phyloP scores from a whole-genome alignment of 1,140 invertebrate species.

The Vanessa atalanta region DNA sequence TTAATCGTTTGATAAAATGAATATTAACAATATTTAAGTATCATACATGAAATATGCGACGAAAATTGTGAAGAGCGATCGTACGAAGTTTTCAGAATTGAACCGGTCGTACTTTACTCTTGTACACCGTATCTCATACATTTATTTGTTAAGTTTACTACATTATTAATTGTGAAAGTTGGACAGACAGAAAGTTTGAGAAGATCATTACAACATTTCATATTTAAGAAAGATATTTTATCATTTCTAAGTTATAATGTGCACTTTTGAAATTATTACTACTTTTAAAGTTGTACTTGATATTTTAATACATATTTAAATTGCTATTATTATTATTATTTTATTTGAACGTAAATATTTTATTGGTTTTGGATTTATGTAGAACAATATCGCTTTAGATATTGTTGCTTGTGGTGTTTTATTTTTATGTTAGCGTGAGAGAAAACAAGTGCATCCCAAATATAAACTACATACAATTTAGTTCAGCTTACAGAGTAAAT shows the following conservation, averaged over 20 bases:
- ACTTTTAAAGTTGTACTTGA: background rate
- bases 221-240: background rate
- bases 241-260: background rate
- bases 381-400: background rate
- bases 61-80: slow-evolving; percentile 7
- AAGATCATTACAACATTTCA: slow-evolving; percentile 9
- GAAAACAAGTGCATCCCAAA: background rate
- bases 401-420: background rate
- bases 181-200: background rate
- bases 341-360: too few species aligned
- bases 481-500: background rate
- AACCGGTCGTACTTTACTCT: slow-evolving; percentile 9
- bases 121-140: background rate
- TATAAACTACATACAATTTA: slow-evolving; percentile 2
- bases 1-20: background rate
- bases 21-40: slow-evolving; percentile 2
- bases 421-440: slow-evolving; percentile 3
- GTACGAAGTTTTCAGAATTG: slow-evolving; percentile 14
- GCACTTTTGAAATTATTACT: background rate
- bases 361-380: background rate
- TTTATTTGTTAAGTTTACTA: slow-evolving; percentile 1
- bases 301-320: background rate
- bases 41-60: slow-evolving; percentile 10
- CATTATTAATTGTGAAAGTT: slow-evolving; percentile 8
- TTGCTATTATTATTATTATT: too few species aligned